Evolutionary conservation across 1,140 invertebrate genomes (phyloP), one percentile per base, ranked within the genome.

Genomic region (Oscheius sp.): DNA sequence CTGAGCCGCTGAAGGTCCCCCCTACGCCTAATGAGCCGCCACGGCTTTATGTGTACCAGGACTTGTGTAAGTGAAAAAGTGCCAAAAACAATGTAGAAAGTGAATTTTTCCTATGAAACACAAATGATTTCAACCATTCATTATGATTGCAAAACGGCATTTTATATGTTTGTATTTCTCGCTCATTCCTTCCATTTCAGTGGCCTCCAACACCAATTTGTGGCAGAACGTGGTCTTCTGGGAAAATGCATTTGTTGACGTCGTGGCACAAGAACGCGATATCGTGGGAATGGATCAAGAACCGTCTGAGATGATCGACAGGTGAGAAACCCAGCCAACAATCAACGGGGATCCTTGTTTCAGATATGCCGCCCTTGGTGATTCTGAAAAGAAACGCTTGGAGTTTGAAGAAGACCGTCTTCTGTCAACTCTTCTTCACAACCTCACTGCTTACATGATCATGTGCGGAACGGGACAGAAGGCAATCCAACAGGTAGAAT

Each of bases 211-310:
- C 76, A 91, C 91, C 2, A 89, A 90, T 36, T 85, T 99, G n/a
- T 99, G 96, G 95, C 95, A 99, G 85, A 93, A 98, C 87, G 95
- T 98, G 92, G 94, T 98, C 82, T 99, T 99, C 86, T 99, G 97
- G 96, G 96, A 99, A 86, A 95, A 99, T 85, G 92, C 93, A 0
- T 99, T 99, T 84, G 87, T 99, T 29, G 96, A 99, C 87, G 94
- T 95, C 0, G 96, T 99, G 0, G 95, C 95, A 59, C 95, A 99
- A 86, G 97, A 99, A 85, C 88, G 97, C 63, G 96, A 99, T 84
- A 94, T 98, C 88, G 93, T 99, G 74, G 97, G 97, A 65, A 97
- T 99, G 95, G 97, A 99, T 87, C 95, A 99, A 87, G 94, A 95
- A 59, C 93, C 95, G 2, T 90, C 91, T 34, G 96, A 99, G 87